Evolutionary conservation across 2,113 vertebrate genomes (phyloP), one percentile per base, ranked within the genome.

Genomic region (Apaloderma vittatum): DNA sequence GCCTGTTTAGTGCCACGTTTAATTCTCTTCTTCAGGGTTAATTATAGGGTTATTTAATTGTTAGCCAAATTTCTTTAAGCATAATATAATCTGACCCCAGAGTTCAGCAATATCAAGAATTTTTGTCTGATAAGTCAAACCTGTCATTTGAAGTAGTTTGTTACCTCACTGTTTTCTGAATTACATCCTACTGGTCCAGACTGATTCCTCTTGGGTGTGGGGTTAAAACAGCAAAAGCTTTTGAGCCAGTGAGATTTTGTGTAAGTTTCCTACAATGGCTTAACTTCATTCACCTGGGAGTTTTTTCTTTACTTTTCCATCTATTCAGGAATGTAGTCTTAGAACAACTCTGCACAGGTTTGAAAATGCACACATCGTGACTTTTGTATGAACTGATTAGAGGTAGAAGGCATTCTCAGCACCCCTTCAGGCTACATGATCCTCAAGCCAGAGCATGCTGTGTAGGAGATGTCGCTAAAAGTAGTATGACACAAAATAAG

Each of bases 321-420:
- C 22, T 62, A 32, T 16, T 40, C 5, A 55, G 59, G 26, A 67
- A 29, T 17, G 7, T 14, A 45, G 16, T 57, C 59, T 62, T 37
- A 98, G 63, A 99, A 99, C 96, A 98, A 85, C 48, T 99, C 98
- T 6, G 98, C 99, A 2, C 98, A 99, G 98, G 99, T 99, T 91
- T 87, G 96, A 36, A 96, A 91, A 46, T 40, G 65, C 16, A n/a
- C 5, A 19, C 3, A 22, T 9, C 6, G 11, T 3, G 5, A 72
- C 46, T 77, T 59, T 32, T 23, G 26, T 57, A 13, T 29, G 22
- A n/a, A 19, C 24, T 65, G 22, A 36, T 46, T 3, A 70, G 36
- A 48, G 37, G 30, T 10, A 4, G n/a, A 10, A 37, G 21, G 18
- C 1, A 4, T 57, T 36, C 57, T 59, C 8, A 1, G 40, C 0